Base-by-base conservation (phyloP, 2,888 invertebrate species). In the Heliconius erato region DNA sequence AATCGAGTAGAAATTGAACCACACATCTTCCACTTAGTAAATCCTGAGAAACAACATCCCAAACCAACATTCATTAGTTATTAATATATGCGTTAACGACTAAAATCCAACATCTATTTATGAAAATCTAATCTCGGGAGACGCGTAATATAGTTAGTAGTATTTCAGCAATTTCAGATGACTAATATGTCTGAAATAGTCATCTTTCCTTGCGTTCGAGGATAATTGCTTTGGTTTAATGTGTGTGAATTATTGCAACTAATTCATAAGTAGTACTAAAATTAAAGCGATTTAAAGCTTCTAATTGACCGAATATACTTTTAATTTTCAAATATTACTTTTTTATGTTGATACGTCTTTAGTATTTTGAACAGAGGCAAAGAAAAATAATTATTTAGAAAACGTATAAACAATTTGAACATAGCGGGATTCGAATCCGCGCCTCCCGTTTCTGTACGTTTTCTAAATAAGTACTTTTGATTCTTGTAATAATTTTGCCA, bases 201-300 rank as follows among this genome's bases (percentile, higher is more conserved):
- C 89, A 92, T 92, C 90, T 90, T 90, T 90, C 90, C 89, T 88
- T 88, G 87, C 87, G 87, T 87, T 87, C 88, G 85, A 86, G 86
- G 85, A 83, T 84, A 80, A 85, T 83, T 90, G 89, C 90, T 90
- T 88, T 89, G 91, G 89, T 92, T 91, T 90, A 91, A 92, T 91
- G 79, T 67, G 28, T 28, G 74, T 77, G 65, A 59, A 82, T 84
- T 81, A 82, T 84, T 82, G 81, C 54, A 44, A 67, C 16, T 84
- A 81, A 79, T 79, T 59, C 32, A 59, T 80, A 72, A 32, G n/a
- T 11, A 63, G 54, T 68, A 71, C 65, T 35, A 74, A 71, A 80
- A 79, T 28, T 76, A 59, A 59, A 76, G 28, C 44, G 63, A 28
- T 40, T 40, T 40, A 28, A 69, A 77, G 44, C n/a, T 49, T 77